phyloP scores from a whole-genome alignment of 2,113 vertebrate species.

The Paracanthobrama guichenoti region DNA sequence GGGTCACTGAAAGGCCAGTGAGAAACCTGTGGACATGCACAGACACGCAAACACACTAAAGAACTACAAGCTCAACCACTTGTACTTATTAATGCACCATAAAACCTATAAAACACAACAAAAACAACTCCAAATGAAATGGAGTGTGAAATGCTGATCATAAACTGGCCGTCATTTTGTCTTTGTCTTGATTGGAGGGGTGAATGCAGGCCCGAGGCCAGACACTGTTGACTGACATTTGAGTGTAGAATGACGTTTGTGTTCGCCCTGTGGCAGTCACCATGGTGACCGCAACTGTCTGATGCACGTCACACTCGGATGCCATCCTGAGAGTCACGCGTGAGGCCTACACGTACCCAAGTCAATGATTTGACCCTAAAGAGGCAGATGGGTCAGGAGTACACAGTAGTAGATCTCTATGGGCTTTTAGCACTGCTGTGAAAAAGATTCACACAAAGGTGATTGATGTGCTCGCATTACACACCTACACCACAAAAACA shows the following conservation, averaged over 20 bases:
- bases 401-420: background rate
- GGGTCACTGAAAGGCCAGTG: conserved; percentile 62
- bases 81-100: background rate
- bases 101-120: conserved; percentile 19
- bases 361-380: background rate
- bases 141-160: conserved; percentile 30
- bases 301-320: conserved; percentile 63
- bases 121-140: conserved; percentile 15
- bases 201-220: conserved; percentile 64
- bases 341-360: background rate
- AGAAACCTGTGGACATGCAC: conserved; percentile 36
- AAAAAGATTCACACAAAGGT: background rate
- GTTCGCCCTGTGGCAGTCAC: conserved; percentile 62
- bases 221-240: conserved; percentile 70
- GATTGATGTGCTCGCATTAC: background rate
- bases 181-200: conserved; percentile 65
- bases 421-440: conserved; percentile 6
- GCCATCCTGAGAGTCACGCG: conserved; percentile 11
- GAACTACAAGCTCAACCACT: conserved; percentile 6
- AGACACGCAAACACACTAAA: conserved; percentile 20
- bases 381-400: background rate
- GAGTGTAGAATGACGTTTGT: conserved; percentile 66
- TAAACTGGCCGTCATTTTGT: conserved; percentile 54
- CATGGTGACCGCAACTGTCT: conserved; percentile 64
- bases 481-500: background rate